A percentile compares a stretch with the other conserved stretches of the same genome.
phyloP scores from a whole-genome alignment of 2,797 vertebrate species.

The Lacerta agilis region DNA sequence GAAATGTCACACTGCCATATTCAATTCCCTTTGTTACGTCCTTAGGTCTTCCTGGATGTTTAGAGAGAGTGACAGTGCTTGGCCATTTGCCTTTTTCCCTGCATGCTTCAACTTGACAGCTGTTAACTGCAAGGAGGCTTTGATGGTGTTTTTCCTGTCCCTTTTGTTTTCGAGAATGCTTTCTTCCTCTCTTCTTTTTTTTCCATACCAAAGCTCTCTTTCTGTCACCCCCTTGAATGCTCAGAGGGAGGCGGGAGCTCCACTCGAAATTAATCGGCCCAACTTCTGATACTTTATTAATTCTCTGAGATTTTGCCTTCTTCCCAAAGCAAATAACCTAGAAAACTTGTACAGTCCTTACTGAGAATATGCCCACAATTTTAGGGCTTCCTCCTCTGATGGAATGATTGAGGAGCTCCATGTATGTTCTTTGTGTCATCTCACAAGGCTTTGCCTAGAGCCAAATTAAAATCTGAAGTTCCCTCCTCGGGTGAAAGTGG shows the following conservation, averaged over 20 bases:
- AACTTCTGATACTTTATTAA: not conserved
- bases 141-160: slow-evolving; percentile 50
- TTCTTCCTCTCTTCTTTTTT: not conserved
- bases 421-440: not conserved
- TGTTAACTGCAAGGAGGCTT: slow-evolving; percentile 65
- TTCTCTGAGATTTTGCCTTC: not conserved
- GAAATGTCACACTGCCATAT: slow-evolving; percentile 55
- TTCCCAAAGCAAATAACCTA: not conserved
- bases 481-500: not conserved
- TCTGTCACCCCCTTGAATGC: not conserved
- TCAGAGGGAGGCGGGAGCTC: not conserved
- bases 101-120: slow-evolving; percentile 58
- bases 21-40: slow-evolving; percentile 64
- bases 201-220: slow-evolving; percentile 20
- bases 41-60: slow-evolving; percentile 59
- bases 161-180: slow-evolving; percentile 39
- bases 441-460: not conserved
- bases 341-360: not conserved
- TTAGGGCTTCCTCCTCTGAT: not conserved
- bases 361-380: not conserved
- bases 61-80: slow-evolving; percentile 64
- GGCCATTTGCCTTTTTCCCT: slow-evolving; percentile 51
- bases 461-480: not conserved
- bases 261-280: not conserved
- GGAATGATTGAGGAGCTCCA: not conserved